Evolutionary conservation across 2,113 vertebrate species (phyloP).

Genomic region (Sinocyclocheilus maitianheensis): DNA sequence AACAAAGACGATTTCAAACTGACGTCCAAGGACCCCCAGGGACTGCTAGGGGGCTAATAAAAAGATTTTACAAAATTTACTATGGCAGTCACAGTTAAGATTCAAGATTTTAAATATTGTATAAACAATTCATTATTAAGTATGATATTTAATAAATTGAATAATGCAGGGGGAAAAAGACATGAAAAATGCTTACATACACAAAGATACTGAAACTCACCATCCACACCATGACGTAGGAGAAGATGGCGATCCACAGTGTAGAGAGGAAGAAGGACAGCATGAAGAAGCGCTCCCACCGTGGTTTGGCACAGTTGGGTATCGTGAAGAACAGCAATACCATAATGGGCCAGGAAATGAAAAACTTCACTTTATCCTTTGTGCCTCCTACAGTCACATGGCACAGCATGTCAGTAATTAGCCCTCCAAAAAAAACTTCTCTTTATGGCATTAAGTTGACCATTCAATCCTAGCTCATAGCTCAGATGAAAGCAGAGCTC

Average conservation of each 20-base stretch:
- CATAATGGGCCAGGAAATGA: constrained; percentile 84
- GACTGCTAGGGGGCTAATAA: background rate
- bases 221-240: constrained; percentile 93
- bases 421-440: background rate
- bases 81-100: background rate
- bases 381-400: constrained; percentile 71
- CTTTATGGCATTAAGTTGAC: background rate
- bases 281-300: constrained; percentile 87
- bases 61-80: background rate
- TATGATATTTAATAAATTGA: background rate
- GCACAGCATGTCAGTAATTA: background rate
- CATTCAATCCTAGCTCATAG: background rate
- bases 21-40: background rate
- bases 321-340: constrained; percentile 81
- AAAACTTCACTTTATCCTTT: constrained; percentile 81
- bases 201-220: constrained; percentile 69
- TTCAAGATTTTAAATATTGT: background rate
- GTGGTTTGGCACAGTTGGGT: constrained; percentile 85
- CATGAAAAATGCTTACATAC: background rate
- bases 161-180: background rate
- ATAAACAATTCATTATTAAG: background rate
- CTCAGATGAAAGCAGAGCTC: constrained; percentile 10
- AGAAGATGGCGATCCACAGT: constrained; percentile 88
- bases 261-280: constrained; percentile 83
- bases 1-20: background rate